phyloP scores from a whole-genome alignment of 2,113 vertebrate species.

The Lepus europaeus region DNA sequence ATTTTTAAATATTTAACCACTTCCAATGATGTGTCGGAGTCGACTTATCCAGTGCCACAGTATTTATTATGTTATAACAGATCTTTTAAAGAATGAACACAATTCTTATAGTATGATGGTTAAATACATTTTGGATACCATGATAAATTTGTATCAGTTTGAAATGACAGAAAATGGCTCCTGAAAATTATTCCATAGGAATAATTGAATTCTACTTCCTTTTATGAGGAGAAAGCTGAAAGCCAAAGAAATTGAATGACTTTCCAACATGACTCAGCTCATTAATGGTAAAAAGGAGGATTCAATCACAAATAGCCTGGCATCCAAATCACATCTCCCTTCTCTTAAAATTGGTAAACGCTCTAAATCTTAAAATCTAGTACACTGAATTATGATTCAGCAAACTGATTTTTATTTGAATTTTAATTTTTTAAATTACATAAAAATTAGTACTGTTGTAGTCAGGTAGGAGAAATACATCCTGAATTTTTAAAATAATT shows the following conservation, averaged over 20 bases:
- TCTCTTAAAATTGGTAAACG: slow-evolving; percentile 5
- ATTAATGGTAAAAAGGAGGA: not conserved
- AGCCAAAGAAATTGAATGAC: slow-evolving; percentile 29
- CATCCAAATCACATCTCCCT: not conserved
- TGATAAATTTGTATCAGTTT: not conserved
- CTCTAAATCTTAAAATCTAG: slow-evolving; percentile 8
- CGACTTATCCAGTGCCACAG: not conserved
- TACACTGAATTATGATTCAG: not conserved
- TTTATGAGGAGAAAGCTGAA: slow-evolving; percentile 12
- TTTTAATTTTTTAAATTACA: no score
- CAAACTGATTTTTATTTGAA: not conserved
- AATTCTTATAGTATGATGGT: slow-evolving; percentile 6
- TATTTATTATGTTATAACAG: not conserved
- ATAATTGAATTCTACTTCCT: slow-evolving; percentile 19
- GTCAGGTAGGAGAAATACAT: no score
- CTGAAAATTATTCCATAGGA: not conserved
- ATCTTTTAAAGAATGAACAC: not conserved
- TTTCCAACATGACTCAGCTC: not conserved
- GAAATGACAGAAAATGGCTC: not conserved
- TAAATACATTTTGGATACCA: not conserved
- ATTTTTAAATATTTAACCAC: not conserved
- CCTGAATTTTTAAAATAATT: not conserved
- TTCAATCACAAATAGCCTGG: not conserved
- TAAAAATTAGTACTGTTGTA: no score
- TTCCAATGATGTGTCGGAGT: not conserved